A percentile compares a stretch with the other conserved stretches of the same genome.
These are phyloP conservation scores for Lepus americanus DNA, from an alignment of 2,113 vertebrate species.

Conservation along the genomic window DNA sequence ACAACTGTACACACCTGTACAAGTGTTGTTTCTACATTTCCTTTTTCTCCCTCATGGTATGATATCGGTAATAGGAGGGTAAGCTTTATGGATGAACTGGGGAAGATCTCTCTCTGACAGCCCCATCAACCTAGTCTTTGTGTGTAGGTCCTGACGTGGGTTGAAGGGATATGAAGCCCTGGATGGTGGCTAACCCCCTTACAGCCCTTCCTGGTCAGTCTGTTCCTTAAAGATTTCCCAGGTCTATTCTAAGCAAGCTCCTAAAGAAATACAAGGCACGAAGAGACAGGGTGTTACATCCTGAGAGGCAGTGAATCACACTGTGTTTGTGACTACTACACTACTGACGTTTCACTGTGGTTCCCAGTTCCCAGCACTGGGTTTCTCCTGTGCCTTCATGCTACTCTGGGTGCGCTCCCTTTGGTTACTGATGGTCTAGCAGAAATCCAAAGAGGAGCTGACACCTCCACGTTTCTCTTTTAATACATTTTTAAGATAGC, in stretches of 20 bases:
- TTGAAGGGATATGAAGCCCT: neutral
- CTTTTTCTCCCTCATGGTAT: neutral
- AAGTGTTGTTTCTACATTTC: neutral
- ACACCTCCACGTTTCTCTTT: neutral
- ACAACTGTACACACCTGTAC: rapidly evolving
- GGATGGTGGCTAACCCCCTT: neutral
- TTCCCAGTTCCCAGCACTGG: rapidly evolving
- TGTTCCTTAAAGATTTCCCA: neutral
- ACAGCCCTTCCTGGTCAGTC: neutral
- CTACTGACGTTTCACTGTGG: rapidly evolving
- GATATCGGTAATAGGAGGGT: no score
- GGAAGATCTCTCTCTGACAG: neutral
- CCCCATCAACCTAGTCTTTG: neutral
- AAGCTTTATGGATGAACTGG: no score
- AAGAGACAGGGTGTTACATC: neutral
- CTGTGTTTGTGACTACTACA: rapidly evolving
- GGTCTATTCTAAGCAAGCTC: neutral
- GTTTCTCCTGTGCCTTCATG: neutral
- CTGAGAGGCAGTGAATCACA: neutral
- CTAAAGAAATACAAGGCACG: neutral
- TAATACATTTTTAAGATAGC: neutral
- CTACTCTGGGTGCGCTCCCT: neutral
- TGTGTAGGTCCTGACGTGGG: neutral
- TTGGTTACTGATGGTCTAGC: neutral
- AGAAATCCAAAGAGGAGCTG: neutral